phyloP scores from a whole-genome alignment of 1,140 invertebrate genomes.

The Gonioctena quinquepunctata region DNA sequence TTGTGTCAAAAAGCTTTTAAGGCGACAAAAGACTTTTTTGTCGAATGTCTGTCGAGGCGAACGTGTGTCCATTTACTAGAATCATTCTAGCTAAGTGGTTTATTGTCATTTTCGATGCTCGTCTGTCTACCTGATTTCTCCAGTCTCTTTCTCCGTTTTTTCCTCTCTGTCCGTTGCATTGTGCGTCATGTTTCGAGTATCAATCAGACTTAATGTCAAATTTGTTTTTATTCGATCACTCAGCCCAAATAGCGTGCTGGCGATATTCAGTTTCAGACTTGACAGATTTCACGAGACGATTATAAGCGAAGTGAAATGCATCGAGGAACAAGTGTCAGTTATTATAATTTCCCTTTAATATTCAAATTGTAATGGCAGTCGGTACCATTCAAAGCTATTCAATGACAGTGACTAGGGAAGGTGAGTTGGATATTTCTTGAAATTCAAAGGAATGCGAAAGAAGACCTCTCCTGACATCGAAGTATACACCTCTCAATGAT shows the following conservation, averaged over 20 bases:
- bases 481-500: no score
- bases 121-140: conserved; percentile 37
- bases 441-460: no score
- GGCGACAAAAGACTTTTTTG: conserved; percentile 52
- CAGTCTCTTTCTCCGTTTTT: conserved; percentile 1
- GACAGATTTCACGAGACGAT: conserved; percentile 37
- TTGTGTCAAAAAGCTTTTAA: conserved; percentile 56
- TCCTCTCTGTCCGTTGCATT: conserved; percentile 5
- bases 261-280: conserved; percentile 31
- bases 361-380: background rate
- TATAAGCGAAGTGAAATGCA: conserved; percentile 18
- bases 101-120: conserved; percentile 51
- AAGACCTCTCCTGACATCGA: no score
- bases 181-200: conserved; percentile 46
- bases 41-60: conserved; percentile 48
- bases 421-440: no score
- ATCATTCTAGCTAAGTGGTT: conserved; percentile 55
- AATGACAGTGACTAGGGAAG: no score
- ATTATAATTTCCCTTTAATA: background rate
- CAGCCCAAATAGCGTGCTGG: conserved; percentile 28
- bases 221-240: conserved; percentile 50
- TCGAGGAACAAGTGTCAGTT: conserved; percentile 14
- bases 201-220: conserved; percentile 52
- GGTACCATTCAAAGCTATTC: no score
- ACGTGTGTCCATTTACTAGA: conserved; percentile 53